Conservation (phyloP, 2,797 vertebrate genomes). For the Todus mexicanus region DNA sequence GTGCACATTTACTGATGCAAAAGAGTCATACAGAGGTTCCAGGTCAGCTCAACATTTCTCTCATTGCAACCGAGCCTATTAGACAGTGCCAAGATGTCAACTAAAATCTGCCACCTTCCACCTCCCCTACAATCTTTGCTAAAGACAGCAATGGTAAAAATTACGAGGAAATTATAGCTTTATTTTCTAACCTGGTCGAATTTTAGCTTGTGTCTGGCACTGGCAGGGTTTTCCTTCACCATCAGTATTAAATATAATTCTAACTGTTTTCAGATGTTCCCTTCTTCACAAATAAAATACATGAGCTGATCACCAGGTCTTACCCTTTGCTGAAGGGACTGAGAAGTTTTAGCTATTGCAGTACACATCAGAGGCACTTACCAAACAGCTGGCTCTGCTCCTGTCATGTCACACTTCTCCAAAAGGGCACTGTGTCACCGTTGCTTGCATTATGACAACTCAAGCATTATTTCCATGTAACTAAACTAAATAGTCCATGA, state of each 20-base stretch:
- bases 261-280: background rate
- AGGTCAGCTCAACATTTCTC: background rate
- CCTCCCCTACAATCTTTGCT: background rate
- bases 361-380: background rate
- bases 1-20: fast-evolving
- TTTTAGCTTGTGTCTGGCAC: background rate
- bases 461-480: background rate
- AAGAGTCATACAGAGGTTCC: background rate
- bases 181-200: background rate
- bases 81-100: background rate
- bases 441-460: background rate
- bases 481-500: background rate
- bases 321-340: background rate
- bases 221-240: background rate
- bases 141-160: background rate
- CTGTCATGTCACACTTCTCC: background rate
- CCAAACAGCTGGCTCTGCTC: background rate
- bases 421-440: background rate
- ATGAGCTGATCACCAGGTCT: background rate
- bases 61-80: background rate
- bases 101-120: background rate
- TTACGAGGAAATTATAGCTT: background rate
- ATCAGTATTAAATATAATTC: background rate
- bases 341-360: background rate
- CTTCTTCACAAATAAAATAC: background rate